These are phyloP conservation scores for Limnephilus rhombicus DNA, from an alignment of 2,888 invertebrate genomes.

Conservation along the genomic window DNA sequence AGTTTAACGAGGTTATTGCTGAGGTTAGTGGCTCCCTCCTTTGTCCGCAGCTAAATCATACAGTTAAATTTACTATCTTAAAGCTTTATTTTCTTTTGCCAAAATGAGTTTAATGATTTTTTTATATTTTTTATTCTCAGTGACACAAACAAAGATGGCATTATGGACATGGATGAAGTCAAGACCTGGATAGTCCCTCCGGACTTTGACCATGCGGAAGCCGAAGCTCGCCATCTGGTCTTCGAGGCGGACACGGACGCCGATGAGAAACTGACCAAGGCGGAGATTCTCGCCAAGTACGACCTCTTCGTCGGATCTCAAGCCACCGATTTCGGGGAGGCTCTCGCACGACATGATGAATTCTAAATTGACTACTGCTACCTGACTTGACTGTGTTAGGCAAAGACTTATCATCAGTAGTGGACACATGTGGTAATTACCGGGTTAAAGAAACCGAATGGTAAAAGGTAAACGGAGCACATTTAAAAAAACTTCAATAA, in stretches of 20 bases:
- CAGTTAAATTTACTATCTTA: background rate
- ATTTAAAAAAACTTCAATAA: background rate
- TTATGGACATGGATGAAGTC: constrained; percentile 92
- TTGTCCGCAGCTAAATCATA: background rate
- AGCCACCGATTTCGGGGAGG: constrained; percentile 99
- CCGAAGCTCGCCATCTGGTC: constrained; percentile 96
- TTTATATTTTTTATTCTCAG: constrained; percentile 70
- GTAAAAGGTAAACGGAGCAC: background rate
- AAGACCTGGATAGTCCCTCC: constrained; percentile 96
- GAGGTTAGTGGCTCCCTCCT: background rate
- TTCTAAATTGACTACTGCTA: constrained; percentile 80
- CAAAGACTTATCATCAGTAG: constrained; percentile 5
- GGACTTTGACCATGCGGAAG: constrained; percentile 98
- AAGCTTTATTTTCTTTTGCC: no score
- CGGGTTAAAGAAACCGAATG: background rate
- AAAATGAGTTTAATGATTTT: background rate
- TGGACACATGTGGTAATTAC: background rate
- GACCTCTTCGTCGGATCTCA: constrained; percentile 99
- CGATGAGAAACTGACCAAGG: constrained; percentile 92
- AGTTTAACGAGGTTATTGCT: background rate
- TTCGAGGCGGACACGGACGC: constrained; percentile 94
- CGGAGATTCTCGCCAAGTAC: constrained; percentile 95
- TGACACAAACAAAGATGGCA: constrained; percentile 93
- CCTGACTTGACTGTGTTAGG: constrained; percentile 42
- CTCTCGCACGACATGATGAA: constrained; percentile 95